These are phyloP conservation scores for Hypercompe scribonia DNA, from an alignment of 2,888 invertebrate species.

Conservation along the genomic window DNA sequence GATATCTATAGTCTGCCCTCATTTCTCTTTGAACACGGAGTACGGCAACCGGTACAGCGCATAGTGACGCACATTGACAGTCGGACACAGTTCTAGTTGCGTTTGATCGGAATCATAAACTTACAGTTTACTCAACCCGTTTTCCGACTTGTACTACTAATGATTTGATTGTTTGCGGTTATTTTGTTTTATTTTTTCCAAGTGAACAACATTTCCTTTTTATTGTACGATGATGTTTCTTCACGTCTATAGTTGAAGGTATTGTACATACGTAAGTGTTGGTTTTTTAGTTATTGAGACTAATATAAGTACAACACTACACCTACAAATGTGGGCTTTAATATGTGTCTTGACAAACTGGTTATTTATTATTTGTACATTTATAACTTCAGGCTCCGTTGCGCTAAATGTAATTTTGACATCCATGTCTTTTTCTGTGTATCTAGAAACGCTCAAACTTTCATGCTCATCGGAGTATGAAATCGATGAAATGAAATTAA, in stretches of 20 bases:
- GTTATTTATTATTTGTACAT: neutral
- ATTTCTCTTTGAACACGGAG: constrained; percentile 54
- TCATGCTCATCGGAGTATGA: too few relatives aligned
- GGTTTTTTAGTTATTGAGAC: neutral
- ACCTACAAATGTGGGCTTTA: neutral
- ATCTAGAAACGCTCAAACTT: neutral
- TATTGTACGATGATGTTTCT: neutral
- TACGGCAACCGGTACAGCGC: constrained; percentile 32
- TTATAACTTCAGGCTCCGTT: too few relatives aligned
- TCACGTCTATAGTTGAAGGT: neutral
- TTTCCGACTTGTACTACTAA: constrained; percentile 15
- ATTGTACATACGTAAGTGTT: neutral
- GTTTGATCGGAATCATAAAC: constrained; percentile 24
- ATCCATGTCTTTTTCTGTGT: neutral
- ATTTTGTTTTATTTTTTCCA: constrained; percentile 7
- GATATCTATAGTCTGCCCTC: constrained; percentile 54
- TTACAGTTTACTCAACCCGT: constrained; percentile 19
- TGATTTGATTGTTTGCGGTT: constrained; percentile 11
- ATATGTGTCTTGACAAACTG: neutral
- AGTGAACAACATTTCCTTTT: constrained; percentile 2
- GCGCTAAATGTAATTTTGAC: neutral
- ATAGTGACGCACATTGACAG: constrained; percentile 29
- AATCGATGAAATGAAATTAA: neutral
- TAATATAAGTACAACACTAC: neutral
- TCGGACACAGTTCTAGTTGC: constrained; percentile 32